These are phyloP conservation scores for Drepana arcuata DNA, from an alignment of 1,140 invertebrate species.

Conservation along the genomic window DNA sequence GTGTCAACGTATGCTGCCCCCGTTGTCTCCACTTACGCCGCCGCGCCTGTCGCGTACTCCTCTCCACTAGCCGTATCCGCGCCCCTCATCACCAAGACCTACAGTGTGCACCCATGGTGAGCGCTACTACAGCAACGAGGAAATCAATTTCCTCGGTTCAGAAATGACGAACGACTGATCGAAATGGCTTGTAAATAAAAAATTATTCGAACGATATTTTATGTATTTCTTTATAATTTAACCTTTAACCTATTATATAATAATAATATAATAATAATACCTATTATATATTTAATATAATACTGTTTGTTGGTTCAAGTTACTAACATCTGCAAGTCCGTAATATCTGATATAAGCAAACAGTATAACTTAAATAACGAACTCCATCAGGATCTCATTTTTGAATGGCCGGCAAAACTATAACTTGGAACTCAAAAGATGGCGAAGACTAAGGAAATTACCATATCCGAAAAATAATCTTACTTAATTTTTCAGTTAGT, in stretches of 20 bases:
- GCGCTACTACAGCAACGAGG: slow-evolving; percentile 28
- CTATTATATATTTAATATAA: neutral
- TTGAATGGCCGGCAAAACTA: too few species aligned
- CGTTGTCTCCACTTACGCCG: slow-evolving; percentile 22
- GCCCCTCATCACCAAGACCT: slow-evolving; percentile 31
- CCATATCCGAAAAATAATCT: too few species aligned
- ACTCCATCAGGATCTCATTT: too few species aligned
- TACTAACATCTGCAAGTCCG: neutral
- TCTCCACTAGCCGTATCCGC: slow-evolving; percentile 29
- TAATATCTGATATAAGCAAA: neutral
- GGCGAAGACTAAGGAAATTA: too few species aligned
- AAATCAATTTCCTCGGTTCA: slow-evolving; percentile 28
- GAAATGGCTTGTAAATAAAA: slow-evolving; percentile 29
- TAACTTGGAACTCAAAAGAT: too few species aligned
- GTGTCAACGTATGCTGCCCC: slow-evolving; percentile 31
- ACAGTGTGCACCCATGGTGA: slow-evolving; percentile 41
- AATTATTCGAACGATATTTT: slow-evolving; percentile 18
- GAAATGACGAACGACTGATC: slow-evolving; percentile 26
- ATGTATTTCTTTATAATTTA: neutral
- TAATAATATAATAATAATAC: neutral
- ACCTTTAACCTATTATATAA: neutral
- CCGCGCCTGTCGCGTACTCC: slow-evolving; percentile 27
- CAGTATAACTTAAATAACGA: neutral
- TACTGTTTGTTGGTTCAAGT: too few species aligned
- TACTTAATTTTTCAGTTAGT: too few species aligned